Percentiles rank a stretch among this genome's conserved stretches.
Evolutionary conservation across 2,113 vertebrate species (phyloP).

Genomic region (Phalacrocorax brasilianus): DNA sequence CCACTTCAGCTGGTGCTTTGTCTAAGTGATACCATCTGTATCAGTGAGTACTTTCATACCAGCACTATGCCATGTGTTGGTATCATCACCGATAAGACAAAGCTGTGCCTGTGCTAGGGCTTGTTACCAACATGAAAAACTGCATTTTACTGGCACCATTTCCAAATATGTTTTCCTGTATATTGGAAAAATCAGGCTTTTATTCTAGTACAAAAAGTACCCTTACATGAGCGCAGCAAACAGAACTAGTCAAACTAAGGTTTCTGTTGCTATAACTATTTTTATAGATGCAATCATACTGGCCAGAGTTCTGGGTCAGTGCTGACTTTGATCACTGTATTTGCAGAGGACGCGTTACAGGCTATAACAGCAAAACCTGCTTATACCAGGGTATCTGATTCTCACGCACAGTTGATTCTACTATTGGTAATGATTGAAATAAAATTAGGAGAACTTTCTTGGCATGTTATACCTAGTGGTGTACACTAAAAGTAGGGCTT

Average conservation of each 20-base stretch:
- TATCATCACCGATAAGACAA: not conserved
- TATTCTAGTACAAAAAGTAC: not conserved
- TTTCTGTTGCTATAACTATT: not conserved
- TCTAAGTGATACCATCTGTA: rapidly evolving
- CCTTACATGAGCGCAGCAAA: not conserved
- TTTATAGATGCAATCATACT: not conserved
- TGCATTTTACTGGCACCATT: not conserved
- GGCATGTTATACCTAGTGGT: not conserved
- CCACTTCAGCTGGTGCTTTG: not conserved
- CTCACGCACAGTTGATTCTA: not conserved
- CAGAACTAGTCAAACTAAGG: not conserved
- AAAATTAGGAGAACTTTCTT: not conserved
- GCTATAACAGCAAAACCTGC: not conserved
- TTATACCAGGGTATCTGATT: not conserved
- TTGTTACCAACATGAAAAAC: not conserved
- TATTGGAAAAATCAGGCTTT: not conserved
- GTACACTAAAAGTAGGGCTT: not conserved
- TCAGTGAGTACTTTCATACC: not conserved
- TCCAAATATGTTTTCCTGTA: not conserved
- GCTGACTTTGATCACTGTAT: not conserved
- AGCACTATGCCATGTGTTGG: not conserved
- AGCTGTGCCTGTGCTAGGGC: not conserved
- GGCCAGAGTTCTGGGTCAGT: not conserved
- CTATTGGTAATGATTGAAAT: not conserved
- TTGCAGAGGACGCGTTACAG: not conserved